Conservation (phyloP, 2,888 invertebrate species). For the Dendrolimus pini region DNA sequence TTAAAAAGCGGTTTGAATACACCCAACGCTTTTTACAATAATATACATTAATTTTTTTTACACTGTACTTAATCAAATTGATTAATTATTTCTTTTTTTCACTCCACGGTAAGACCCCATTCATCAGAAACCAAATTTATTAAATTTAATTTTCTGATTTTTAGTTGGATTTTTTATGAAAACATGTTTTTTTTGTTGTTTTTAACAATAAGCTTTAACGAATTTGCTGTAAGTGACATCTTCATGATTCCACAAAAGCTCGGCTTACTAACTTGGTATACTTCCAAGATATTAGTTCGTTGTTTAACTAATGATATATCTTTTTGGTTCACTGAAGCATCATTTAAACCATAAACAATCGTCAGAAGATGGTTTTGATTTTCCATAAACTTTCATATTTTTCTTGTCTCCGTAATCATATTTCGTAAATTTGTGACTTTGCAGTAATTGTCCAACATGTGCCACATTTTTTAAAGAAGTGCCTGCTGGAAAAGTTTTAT, state of each 20-base stretch:
- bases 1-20: too few species aligned
- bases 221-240: constrained; percentile 24
- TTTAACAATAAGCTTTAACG: too few species aligned
- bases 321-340: constrained; percentile 77
- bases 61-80: too few species aligned
- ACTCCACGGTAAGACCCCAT: too few species aligned
- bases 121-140: too few species aligned
- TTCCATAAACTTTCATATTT: too few species aligned
- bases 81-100: too few species aligned
- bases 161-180: too few species aligned
- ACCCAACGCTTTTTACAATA: too few species aligned
- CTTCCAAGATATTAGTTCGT: constrained; percentile 75
- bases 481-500: constrained; percentile 46
- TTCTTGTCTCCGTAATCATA: constrained; percentile 39
- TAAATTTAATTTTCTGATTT: too few species aligned
- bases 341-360: constrained; percentile 44
- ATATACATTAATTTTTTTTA: too few species aligned
- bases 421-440: constrained; percentile 32
- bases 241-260: constrained; percentile 44
- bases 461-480: constrained; percentile 44
- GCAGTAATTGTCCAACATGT: constrained; percentile 45
- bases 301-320: constrained; percentile 71
- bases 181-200: too few species aligned
- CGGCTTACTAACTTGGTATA: constrained; percentile 71
- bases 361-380: constrained; percentile 33